Percentiles rank a stretch among this genome's conserved stretches.
Conservation (phyloP, 2,888 invertebrate genomes). For the Galerucella pusilla region DNA sequence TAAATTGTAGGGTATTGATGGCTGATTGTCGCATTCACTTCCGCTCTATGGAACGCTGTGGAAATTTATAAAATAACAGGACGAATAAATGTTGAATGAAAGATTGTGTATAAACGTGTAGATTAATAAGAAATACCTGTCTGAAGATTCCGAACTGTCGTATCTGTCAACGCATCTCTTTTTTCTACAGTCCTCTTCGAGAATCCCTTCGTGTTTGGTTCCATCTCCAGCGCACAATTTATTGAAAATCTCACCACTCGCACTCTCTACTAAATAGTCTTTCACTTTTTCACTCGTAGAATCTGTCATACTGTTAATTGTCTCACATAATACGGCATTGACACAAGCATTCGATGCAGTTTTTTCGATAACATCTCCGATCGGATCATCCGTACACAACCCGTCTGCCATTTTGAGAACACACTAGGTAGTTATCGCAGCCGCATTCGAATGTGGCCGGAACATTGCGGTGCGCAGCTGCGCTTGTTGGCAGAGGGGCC, state of each 20-base stretch:
- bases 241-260: constrained; percentile 62
- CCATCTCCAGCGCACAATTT: constrained; percentile 50
- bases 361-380: constrained; percentile 70
- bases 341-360: constrained; percentile 70
- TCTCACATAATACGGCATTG: constrained; percentile 60
- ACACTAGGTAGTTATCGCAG: constrained; percentile 28
- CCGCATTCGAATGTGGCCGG: constrained; percentile 28
- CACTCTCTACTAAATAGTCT: constrained; percentile 60
- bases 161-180: constrained; percentile 91
- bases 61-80: background rate
- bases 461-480: constrained; percentile 19
- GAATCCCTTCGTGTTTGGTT: constrained; percentile 58
- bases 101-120: constrained; percentile 26
- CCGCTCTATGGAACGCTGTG: background rate
- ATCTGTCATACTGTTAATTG: constrained; percentile 67
- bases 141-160: constrained; percentile 93
- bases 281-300: constrained; percentile 70
- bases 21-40: background rate
- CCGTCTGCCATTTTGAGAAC: constrained; percentile 86
- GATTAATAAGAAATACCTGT: constrained; percentile 73
- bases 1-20: background rate
- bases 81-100: constrained; percentile 8
- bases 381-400: constrained; percentile 74
- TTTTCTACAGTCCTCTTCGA: constrained; percentile 72
- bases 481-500: constrained; percentile 32